A percentile compares a stretch with the other conserved stretches of the same genome.
Conservation (phyloP, 2,888 invertebrate species). For the Elegia similella region DNA sequence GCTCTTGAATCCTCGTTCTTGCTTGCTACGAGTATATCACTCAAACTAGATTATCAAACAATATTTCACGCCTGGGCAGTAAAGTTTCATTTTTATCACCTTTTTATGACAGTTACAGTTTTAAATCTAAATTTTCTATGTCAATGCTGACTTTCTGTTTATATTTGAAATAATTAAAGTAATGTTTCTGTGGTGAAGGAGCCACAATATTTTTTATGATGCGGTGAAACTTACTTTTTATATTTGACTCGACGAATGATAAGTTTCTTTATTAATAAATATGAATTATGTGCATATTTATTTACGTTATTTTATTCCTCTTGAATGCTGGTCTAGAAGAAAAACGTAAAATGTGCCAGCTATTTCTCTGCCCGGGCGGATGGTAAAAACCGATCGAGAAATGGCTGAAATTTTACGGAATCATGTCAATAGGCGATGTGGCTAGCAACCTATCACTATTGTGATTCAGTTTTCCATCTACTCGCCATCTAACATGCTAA, state of each 20-base stretch:
- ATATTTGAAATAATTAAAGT: slow-evolving; percentile 4
- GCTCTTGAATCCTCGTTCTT: no score
- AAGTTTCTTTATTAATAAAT: background rate
- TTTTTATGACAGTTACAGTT: slow-evolving; percentile 14
- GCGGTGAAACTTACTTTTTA: background rate
- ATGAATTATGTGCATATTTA: slow-evolving; percentile 2
- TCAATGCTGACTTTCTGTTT: slow-evolving; percentile 5
- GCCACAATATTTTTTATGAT: background rate
- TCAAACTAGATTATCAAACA: background rate
- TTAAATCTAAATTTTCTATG: slow-evolving; percentile 7
- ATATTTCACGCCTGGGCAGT: background rate
- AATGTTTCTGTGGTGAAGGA: background rate
- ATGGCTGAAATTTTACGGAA: no score
- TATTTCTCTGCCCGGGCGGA: no score
- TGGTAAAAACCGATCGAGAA: no score
- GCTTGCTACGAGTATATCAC: background rate
- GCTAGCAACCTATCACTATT: no score
- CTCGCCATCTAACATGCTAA: no score
- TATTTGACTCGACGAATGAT: background rate
- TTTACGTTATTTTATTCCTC: background rate
- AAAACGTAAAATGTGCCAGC: no score
- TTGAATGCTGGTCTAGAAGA: no score
- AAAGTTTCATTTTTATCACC: slow-evolving; percentile 8
- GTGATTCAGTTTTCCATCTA: no score
- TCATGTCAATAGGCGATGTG: no score